Evolutionary conservation across 2,113 vertebrate species (phyloP), one percentile per base, ranked within the genome.

Genomic region (Syrrhaptes paradoxus): DNA sequence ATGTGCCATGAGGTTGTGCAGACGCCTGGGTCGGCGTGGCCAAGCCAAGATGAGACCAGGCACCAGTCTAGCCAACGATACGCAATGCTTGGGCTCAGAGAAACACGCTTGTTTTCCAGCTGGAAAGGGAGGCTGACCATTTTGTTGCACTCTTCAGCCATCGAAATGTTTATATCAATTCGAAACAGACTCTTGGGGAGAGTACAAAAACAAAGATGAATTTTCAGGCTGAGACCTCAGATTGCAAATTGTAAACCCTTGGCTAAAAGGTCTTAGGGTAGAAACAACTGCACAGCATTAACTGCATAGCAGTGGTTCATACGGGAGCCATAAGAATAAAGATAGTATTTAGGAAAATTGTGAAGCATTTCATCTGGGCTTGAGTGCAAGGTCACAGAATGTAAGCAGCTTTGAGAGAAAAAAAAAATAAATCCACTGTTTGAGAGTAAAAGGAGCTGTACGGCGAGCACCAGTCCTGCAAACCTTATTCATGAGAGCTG

Each of bases 181-280:
- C 82, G 62, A 93, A 96, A 75, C 95, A 95, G 88, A 85, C 83
- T 93, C 83, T 78, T 90, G 76, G 75, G 86, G 83, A 84, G 85
- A 92, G 52, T 52, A 49, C 17, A 67, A 92, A 91, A 94, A 86
- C 90, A 95, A 67, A 85, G 92, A 28, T 82, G 93, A 49, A 75
- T 94, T 90, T 93, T 52, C 83, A 94, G 83, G 65, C 95, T 24
- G 51, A 84, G 80, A 45, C 48, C 80, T 94, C 90, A 29, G 73
- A 90, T 94, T 93, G 95, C 96, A 93, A 94, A 55, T 68, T 75
- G 57, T 94, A 95, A 97, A 92, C 36, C 86, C 93, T 82, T 26
- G 74, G 91, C 93, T 94, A 71, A 76, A 79, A 63, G n/a, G 85
- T 73, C 75, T 80, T 74, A 32, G 88, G 66, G 45, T 6, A 85